These are phyloP conservation scores for Callithrix jacchus DNA, from an alignment of 2,113 vertebrate species.

Conservation along the genomic window DNA sequence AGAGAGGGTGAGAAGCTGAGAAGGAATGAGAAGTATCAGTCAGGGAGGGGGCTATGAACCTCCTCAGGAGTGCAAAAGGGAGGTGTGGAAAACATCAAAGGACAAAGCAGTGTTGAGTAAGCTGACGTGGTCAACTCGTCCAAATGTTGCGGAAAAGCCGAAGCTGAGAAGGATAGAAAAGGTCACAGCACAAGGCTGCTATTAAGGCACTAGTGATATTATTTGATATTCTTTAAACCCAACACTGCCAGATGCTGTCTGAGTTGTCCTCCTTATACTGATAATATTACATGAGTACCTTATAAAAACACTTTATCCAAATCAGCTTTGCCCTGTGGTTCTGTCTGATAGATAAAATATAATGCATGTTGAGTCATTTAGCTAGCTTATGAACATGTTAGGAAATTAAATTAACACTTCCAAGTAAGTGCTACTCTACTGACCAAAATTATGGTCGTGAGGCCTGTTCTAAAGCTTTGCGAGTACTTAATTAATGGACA, in stretches of 20 bases:
- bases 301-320: constrained; percentile 1
- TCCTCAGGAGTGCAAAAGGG: background rate
- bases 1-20: background rate
- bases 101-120: background rate
- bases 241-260: background rate
- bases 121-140: background rate
- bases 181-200: background rate
- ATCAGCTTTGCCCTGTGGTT: constrained; percentile 35
- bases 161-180: background rate
- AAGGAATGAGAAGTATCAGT: background rate
- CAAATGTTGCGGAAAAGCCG: background rate
- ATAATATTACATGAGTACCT: background rate
- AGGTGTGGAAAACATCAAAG: background rate
- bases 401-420: constrained; percentile 55
- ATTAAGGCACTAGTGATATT: background rate
- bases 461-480: constrained; percentile 45
- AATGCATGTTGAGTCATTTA: background rate
- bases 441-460: constrained; percentile 37
- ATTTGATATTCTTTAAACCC: background rate
- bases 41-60: background rate
- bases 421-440: constrained; percentile 5
- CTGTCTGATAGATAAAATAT: background rate
- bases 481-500: constrained; percentile 42
- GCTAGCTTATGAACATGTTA: constrained; percentile 15
- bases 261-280: constrained; percentile 20